Base-by-base conservation (phyloP, 1,140 invertebrate genomes). In the Ips typographus region DNA sequence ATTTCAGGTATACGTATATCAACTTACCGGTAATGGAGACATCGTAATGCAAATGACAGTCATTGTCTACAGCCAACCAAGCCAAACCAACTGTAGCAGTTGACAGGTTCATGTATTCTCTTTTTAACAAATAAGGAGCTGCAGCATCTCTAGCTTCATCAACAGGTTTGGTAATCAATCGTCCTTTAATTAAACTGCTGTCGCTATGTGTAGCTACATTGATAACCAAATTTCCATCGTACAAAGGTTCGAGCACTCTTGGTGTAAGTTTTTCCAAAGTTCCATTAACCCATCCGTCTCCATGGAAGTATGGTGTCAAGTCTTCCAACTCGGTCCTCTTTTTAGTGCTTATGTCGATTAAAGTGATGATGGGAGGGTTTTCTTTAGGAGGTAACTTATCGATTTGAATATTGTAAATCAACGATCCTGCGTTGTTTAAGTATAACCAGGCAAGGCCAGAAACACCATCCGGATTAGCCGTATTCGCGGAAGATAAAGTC, bases 31-130 rank as follows among this genome's bases (percentile, higher is more conserved):
- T 81, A 7, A 85, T 52, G 1, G 81, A 83, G 37, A 95, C 85
- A 78, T 95, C 93, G 75, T 94, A 96, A 76, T 94, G 90, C 1
- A 95, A 80, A 71, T 88, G 88, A 78, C 94, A 96, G 47, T 94
- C 87, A 1, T 85, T 84, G 77, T 95, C 93, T 2, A 96, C 87
- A 1, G 88, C 86, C 44, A 91, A 81, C 93, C 93, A 96, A 7
- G 90, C 88, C 41, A 94, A 82, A 22, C 91, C 93, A n/a, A 89
- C 87, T 0, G 83, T 82, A 0, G 82, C 79, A 1, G 80, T 73
- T 2, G 84, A 82, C 67, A 80, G 75, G 2, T 80, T 80, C n/a
- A 79, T 77, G 38, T 85, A 84, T 3, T 85, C 84, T 2, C 85
- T 82, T 43, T 85, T 84, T 2, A 94, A 77, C 2, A 94, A 76